Percentiles rank a stretch among this genome's conserved stretches.
These are phyloP conservation scores for Motacilla alba DNA, from an alignment of 2,113 vertebrate species.

Conservation along the genomic window DNA sequence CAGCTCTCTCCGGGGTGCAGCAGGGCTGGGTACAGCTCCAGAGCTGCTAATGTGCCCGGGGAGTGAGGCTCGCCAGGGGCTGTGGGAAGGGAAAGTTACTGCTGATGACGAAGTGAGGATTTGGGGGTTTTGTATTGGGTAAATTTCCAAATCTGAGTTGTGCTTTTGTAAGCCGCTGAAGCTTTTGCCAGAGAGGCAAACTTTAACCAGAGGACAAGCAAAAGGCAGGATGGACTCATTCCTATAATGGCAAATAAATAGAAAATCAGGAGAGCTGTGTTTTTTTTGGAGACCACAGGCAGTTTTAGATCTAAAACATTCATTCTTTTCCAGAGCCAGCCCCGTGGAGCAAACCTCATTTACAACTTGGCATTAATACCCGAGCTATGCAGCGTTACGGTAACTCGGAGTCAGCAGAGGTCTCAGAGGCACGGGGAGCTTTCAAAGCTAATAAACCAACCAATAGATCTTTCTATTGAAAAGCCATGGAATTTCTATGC, in stretches of 20 bases:
- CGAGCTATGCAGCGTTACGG: neutral
- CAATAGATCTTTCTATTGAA: neutral
- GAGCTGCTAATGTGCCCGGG: fast-evolving
- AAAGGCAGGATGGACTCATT: neutral
- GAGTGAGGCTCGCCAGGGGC: neutral
- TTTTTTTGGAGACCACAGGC: neutral
- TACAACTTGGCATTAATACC: conserved; percentile 5
- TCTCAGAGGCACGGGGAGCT: neutral
- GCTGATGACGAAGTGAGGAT: fast-evolving
- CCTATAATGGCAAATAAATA: neutral
- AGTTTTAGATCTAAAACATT: neutral
- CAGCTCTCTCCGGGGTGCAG: fast-evolving
- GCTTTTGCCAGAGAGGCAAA: neutral
- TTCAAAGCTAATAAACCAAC: neutral
- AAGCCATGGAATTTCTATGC: neutral
- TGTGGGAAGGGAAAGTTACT: neutral
- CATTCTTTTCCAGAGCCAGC: neutral
- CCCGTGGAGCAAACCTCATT: neutral
- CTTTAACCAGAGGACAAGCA: neutral
- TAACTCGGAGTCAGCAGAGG: conserved; percentile 6
- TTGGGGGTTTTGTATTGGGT: neutral
- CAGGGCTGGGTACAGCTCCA: neutral
- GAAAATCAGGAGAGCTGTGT: neutral
- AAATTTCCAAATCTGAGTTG: neutral
- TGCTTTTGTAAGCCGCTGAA: neutral